Evolutionary conservation across 2,888 invertebrate species (phyloP).

Genomic region (Ormyrus labotus): DNA sequence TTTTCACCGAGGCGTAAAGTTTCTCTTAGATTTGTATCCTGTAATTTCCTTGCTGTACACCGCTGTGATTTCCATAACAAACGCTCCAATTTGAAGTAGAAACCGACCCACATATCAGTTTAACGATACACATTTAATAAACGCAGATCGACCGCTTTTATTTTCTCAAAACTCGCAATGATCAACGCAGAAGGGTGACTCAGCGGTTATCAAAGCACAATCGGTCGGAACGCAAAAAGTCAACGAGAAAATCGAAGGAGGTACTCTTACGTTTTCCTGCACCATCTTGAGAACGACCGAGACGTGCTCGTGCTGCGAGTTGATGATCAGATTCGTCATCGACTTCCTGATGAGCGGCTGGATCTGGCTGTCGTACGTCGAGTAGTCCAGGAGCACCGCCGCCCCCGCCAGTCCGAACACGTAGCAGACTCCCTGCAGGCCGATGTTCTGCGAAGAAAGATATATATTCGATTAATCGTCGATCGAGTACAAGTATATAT

Average conservation of each 20-base stretch:
- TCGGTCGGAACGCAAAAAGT: too few relatives aligned
- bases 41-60: too few relatives aligned
- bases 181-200: too few relatives aligned
- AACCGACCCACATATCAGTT: too few relatives aligned
- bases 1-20: too few relatives aligned
- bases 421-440: constrained; percentile 84
- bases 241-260: constrained; percentile 5
- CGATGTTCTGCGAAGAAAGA: constrained; percentile 81
- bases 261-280: constrained; percentile 89
- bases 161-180: too few relatives aligned
- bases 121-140: too few relatives aligned
- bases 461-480: not conserved
- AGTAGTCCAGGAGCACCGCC: constrained; percentile 86
- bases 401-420: constrained; percentile 85
- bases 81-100: too few relatives aligned
- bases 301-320: constrained; percentile 84
- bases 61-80: too few relatives aligned
- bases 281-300: constrained; percentile 84
- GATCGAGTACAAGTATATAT: too few relatives aligned
- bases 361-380: constrained; percentile 87
- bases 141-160: too few relatives aligned
- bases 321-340: constrained; percentile 85
- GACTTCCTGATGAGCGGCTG: constrained; percentile 86
- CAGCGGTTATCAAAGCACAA: not conserved
- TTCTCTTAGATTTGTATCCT: too few relatives aligned